phyloP scores from a whole-genome alignment of 2,888 invertebrate species.

The Acronicta alni region DNA sequence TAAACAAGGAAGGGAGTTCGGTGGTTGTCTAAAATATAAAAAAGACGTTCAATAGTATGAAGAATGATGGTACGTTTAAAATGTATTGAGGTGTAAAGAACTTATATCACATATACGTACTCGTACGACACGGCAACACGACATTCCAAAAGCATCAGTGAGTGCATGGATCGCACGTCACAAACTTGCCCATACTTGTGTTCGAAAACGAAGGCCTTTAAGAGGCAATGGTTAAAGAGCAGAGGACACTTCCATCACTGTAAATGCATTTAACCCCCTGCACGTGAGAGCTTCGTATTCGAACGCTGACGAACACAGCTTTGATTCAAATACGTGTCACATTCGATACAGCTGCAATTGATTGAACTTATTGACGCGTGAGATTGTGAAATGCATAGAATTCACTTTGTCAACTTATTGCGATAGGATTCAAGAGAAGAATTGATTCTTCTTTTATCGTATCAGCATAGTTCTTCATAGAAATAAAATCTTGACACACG shows the following conservation, averaged over 20 bases:
- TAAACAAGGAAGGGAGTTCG: no score
- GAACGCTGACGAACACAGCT: constrained; percentile 1
- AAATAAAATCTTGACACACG: no score
- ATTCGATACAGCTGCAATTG: constrained; percentile 17
- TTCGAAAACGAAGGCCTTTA: constrained; percentile 9
- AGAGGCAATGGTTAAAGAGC: not conserved
- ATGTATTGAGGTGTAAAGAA: no score
- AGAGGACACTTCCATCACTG: not conserved
- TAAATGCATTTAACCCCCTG: not conserved
- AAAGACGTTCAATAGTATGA: no score
- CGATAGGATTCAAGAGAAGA: no score
- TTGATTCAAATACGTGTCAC: constrained; percentile 8
- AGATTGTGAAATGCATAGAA: not conserved
- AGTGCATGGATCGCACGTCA: constrained; percentile 29
- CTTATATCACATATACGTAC: constrained; percentile 16
- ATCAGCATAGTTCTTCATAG: no score
- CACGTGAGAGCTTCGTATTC: not conserved
- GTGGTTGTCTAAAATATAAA: no score
- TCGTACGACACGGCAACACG: constrained; percentile 11
- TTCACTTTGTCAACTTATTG: constrained; percentile 9
- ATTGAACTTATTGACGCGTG: constrained; percentile 12
- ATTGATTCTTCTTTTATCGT: no score
- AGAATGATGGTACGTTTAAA: no score
- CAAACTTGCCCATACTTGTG: constrained; percentile 18
- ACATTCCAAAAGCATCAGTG: constrained; percentile 17